A percentile compares a stretch with the other conserved stretches of the same genome.
Conservation (phyloP, 2,888 invertebrate genomes). For the Himalopsyche japonica region DNA sequence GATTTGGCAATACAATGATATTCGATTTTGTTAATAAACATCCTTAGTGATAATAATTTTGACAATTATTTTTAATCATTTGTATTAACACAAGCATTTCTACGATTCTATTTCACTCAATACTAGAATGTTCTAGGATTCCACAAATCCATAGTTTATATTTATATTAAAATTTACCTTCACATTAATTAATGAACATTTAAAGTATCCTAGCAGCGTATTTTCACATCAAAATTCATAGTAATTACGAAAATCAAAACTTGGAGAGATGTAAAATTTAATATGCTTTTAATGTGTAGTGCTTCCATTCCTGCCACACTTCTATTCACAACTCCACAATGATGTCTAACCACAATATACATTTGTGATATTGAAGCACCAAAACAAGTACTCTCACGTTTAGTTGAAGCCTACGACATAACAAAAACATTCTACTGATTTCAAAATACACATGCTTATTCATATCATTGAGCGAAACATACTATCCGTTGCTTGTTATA, state of each 20-base stretch:
- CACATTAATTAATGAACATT: background rate
- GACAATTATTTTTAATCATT: too few species aligned
- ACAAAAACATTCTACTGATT: background rate
- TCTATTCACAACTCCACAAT: conserved; percentile 14
- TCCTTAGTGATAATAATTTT: too few species aligned
- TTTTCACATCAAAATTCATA: background rate
- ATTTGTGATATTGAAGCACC: conserved; percentile 2
- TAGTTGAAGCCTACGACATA: background rate
- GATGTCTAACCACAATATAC: conserved; percentile 17
- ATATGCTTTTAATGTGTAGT: background rate
- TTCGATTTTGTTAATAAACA: too few species aligned
- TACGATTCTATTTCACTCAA: too few species aligned
- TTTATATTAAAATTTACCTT: background rate
- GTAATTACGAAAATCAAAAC: background rate
- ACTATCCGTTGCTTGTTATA: background rate
- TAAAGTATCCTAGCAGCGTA: background rate
- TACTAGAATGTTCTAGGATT: too few species aligned
- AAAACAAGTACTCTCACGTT: background rate
- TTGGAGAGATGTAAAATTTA: background rate
- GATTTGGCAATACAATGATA: too few species aligned
- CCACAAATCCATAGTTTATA: too few species aligned
- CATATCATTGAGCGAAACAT: background rate
- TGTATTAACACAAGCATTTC: too few species aligned
- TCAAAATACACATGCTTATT: background rate
- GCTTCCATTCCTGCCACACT: background rate